Conservation (phyloP, 2,113 vertebrate species). For the Phainopepla nitens region DNA sequence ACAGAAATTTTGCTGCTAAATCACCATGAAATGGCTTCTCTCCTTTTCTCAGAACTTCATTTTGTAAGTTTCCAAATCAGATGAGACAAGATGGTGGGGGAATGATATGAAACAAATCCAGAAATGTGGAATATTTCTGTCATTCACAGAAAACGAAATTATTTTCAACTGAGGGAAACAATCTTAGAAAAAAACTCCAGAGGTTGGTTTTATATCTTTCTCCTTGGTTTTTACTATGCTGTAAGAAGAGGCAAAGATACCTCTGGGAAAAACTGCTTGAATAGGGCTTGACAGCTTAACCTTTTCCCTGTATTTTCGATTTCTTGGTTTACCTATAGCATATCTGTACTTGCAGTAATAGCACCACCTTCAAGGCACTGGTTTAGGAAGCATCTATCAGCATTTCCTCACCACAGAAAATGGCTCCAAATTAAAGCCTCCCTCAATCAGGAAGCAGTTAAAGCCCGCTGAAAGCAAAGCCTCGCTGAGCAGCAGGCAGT, state of each 20-base stretch:
- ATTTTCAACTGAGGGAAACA: neutral
- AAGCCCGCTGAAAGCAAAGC: neutral
- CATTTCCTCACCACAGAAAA: neutral
- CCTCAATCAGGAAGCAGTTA: conserved; percentile 10
- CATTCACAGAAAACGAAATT: neutral
- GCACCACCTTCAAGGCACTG: neutral
- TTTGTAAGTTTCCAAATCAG: neutral
- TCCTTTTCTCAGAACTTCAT: neutral
- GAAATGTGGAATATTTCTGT: neutral
- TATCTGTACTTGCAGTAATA: neutral
- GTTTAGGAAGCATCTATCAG: neutral
- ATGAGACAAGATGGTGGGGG: neutral
- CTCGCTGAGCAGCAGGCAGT: neutral
- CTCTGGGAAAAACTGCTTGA: neutral
- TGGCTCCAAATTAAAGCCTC: neutral
- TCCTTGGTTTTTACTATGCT: neutral
- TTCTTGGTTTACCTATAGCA: neutral
- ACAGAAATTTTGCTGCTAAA: neutral
- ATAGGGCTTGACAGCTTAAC: neutral
- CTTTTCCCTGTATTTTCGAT: neutral
- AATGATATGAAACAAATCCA: neutral
- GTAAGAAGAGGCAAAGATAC: neutral
- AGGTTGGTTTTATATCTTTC: neutral
- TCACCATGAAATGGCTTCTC: neutral
- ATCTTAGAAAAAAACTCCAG: neutral